Evolutionary conservation across 1,140 invertebrate species (phyloP).

Genomic region (Aphaenogaster ashmeadi): DNA sequence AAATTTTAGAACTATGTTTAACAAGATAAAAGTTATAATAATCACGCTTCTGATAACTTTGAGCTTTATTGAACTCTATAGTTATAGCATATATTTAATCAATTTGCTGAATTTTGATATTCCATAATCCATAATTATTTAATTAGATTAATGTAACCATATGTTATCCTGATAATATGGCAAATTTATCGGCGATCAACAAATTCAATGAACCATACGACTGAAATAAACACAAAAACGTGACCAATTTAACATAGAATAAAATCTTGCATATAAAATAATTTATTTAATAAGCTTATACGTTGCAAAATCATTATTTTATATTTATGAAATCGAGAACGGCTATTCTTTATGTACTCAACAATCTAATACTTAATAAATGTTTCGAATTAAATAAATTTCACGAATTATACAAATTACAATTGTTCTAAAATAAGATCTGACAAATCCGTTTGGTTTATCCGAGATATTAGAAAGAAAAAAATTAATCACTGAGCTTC

Average conservation of each 20-base stretch:
- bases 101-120: constrained; percentile 1
- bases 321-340: neutral
- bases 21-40: neutral
- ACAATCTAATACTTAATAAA: neutral
- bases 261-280: neutral
- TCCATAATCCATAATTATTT: neutral
- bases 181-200: constrained; percentile 9
- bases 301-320: neutral
- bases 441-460: neutral
- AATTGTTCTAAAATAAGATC: constrained; percentile 6
- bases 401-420: neutral
- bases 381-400: neutral
- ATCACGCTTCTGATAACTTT: neutral
- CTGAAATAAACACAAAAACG: neutral
- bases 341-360: neutral
- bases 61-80: neutral
- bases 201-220: neutral
- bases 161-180: neutral
- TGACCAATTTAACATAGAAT: neutral
- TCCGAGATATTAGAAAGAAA: neutral
- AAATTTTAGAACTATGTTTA: neutral
- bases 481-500: neutral
- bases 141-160: constrained; percentile 10
- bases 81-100: neutral
- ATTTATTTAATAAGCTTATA: neutral